Conservation (phyloP, 2,113 vertebrate species). For the Scartelaos histophorus region DNA sequence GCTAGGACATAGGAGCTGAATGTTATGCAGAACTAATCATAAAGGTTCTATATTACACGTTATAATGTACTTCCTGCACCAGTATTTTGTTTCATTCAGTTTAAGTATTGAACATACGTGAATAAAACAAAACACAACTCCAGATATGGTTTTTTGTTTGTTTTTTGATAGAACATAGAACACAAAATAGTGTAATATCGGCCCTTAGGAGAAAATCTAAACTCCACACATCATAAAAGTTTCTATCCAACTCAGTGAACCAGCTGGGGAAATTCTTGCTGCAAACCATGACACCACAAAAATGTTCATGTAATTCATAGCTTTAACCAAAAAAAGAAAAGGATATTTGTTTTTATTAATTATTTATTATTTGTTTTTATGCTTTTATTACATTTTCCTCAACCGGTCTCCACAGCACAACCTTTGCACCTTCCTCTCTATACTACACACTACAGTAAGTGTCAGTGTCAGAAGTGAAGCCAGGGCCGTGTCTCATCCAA, state of each 20-base stretch:
- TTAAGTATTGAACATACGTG: too few relatives aligned
- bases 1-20: too few relatives aligned
- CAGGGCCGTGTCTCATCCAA: conserved; percentile 20
- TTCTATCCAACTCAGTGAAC: not conserved
- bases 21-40: not conserved
- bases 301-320: not conserved
- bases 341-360: not conserved
- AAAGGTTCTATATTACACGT: not conserved
- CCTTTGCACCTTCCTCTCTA: conserved; percentile 5
- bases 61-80: too few relatives aligned
- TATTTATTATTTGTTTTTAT: too few relatives aligned
- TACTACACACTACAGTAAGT: conserved; percentile 7
- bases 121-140: too few relatives aligned
- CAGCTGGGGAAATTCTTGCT: not conserved
- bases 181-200: not conserved
- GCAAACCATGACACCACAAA: not conserved
- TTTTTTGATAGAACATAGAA: too few relatives aligned
- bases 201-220: not conserved
- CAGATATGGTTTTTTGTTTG: too few relatives aligned
- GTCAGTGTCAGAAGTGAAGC: conserved; percentile 17
- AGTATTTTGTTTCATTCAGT: too few relatives aligned
- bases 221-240: too few relatives aligned
- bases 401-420: conserved; percentile 17
- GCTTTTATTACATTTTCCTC: conserved; percentile 5
- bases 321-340: not conserved